Conservation (phyloP, 2,797 vertebrate genomes). For the Notamacropus eugenii region DNA sequence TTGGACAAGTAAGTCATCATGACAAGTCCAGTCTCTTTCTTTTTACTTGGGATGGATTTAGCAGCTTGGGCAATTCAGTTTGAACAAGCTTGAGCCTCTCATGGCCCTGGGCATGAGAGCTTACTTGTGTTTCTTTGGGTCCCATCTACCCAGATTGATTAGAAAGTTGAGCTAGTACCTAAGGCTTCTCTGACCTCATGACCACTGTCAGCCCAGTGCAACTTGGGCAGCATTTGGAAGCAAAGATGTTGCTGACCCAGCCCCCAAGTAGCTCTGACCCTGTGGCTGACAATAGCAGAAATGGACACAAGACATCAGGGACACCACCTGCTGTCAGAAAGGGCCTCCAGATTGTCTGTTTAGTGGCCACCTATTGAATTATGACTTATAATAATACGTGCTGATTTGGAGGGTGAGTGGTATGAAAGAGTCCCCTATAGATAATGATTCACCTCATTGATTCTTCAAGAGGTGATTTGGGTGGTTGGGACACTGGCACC, state of each 20-base stretch:
- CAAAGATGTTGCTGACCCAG: background rate
- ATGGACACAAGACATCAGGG: background rate
- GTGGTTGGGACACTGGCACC: background rate
- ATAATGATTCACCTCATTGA: background rate
- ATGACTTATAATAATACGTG: background rate
- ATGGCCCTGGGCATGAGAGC: background rate
- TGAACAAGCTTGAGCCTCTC: background rate
- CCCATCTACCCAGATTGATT: background rate
- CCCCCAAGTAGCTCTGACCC: background rate
- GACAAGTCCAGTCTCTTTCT: background rate
- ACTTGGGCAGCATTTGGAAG: conserved; percentile 35
- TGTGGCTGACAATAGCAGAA: conserved; percentile 12
- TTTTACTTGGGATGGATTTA: background rate
- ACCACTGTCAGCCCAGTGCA: background rate
- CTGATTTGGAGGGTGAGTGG: background rate
- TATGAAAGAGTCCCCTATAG: background rate
- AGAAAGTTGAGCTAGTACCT: background rate
- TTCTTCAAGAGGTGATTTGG: background rate
- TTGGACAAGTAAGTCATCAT: background rate
- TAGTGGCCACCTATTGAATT: background rate
- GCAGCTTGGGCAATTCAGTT: background rate
- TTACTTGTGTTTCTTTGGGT: conserved; percentile 14
- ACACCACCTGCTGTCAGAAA: background rate
- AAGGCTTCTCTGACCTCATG: conserved; percentile 27
- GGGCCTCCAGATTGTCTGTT: background rate